A percentile compares a stretch with the other conserved stretches of the same genome.
Evolutionary conservation across 2,888 invertebrate species (phyloP).

Genomic region (Ligdia adustata): DNA sequence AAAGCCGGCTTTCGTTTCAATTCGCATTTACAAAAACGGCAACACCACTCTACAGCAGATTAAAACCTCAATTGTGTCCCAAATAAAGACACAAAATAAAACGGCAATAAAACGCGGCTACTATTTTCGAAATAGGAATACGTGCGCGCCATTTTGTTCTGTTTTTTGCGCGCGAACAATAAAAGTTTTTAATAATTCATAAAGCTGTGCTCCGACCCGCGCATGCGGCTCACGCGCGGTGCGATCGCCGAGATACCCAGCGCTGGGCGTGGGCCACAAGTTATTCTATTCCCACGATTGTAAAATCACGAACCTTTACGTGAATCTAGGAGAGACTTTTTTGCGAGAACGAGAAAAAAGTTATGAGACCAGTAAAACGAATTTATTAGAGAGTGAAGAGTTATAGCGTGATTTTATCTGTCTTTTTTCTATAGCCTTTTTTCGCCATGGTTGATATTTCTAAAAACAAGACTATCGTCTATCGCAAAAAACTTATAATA

Average conservation of each 20-base stretch:
- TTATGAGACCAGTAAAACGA: conserved; percentile 1
- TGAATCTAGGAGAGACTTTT: conserved; percentile 40
- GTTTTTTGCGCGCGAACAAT: conserved; percentile 74
- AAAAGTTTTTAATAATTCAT: conserved; percentile 81
- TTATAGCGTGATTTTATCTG: too few species aligned
- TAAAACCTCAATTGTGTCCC: conserved; percentile 62
- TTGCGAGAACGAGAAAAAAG: conserved; percentile 19
- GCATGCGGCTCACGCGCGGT: conserved; percentile 73
- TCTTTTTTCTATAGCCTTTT: too few species aligned
- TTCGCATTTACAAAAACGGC: conserved; percentile 27
- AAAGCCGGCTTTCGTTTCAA: conserved; percentile 24
- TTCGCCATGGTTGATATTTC: too few species aligned
- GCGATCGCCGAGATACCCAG: conserved; percentile 62
- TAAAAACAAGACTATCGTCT: too few species aligned
- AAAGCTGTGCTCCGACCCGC: conserved; percentile 60
- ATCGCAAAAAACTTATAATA: too few species aligned
- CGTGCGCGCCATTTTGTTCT: conserved; percentile 57
- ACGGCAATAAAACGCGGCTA: conserved; percentile 64
- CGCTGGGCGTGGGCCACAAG: conserved; percentile 51
- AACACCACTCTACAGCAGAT: conserved; percentile 32
- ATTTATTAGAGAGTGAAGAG: neutral
- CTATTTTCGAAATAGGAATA: conserved; percentile 78
- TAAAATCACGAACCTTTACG: conserved; percentile 72
- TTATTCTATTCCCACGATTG: conserved; percentile 77
- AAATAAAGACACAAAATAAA: conserved; percentile 72